phyloP scores from a whole-genome alignment of 2,113 vertebrate genomes.

The Zingel zingel region DNA sequence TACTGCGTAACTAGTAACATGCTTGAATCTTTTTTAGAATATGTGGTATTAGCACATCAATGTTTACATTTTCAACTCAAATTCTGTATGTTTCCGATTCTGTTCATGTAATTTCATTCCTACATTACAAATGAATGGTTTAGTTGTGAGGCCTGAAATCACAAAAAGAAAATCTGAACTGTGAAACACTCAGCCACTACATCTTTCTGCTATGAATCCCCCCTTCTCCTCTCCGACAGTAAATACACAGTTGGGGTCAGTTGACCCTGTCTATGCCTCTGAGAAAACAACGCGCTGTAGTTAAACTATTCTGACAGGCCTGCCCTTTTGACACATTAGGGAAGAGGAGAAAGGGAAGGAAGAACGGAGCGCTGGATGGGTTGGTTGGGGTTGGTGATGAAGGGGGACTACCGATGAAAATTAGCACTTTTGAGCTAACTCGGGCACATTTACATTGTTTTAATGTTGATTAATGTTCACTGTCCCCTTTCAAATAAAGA shows the following conservation, averaged over 20 bases:
- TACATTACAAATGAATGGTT: neutral
- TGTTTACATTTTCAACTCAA: neutral
- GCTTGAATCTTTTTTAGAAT: neutral
- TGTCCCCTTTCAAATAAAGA: too few relatives aligned
- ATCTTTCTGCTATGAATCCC: conserved; percentile 41
- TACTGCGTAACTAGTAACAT: neutral
- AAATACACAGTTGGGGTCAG: conserved; percentile 74
- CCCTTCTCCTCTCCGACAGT: conserved; percentile 58
- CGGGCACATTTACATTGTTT: too few relatives aligned
- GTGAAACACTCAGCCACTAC: conserved; percentile 30
- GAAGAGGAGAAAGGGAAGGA: conserved; percentile 57
- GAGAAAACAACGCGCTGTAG: conserved; percentile 69
- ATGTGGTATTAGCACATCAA: neutral
- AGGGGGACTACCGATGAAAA: too few relatives aligned
- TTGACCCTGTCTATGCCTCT: conserved; percentile 68
- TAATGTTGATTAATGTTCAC: too few relatives aligned
- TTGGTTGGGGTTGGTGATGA: neutral
- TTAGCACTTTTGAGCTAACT: too few relatives aligned
- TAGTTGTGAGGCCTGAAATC: conserved; percentile 1
- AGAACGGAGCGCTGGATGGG: conserved; percentile 28
- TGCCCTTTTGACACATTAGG: conserved; percentile 76
- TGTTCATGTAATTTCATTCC: neutral
- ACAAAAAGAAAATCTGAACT: conserved; percentile 14
- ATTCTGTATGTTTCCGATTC: neutral
- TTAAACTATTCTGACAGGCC: conserved; percentile 79